Evolutionary conservation across 2,888 invertebrate species (phyloP), one percentile per base, ranked within the genome.

Genomic region (Dinocampus coccinellae): DNA sequence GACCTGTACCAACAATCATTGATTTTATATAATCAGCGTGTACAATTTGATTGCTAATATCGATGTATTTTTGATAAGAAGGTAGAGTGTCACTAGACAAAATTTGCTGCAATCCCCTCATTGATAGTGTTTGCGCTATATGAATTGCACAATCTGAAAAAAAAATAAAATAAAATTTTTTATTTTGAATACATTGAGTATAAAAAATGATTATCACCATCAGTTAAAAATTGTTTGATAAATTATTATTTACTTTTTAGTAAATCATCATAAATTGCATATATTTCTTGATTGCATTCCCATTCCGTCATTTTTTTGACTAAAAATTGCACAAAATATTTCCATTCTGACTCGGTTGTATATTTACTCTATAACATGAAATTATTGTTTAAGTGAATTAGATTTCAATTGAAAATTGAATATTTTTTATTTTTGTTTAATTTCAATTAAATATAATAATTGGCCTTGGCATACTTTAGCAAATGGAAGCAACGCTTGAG

Each of bases 401-500:
- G n/a, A n/a, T n/a, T n/a, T n/a, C n/a, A n/a, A n/a, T n/a, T n/a
- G n/a, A n/a, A n/a, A n/a, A n/a, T n/a, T n/a, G n/a, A n/a, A n/a
- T n/a, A n/a, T n/a, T n/a, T n/a, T n/a, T n/a, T n/a, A n/a, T n/a
- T n/a, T n/a, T n/a, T n/a, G n/a, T n/a, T n/a, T n/a, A n/a, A n/a
- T n/a, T 61, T 22, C 6, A 13, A 60, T 36, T n/a, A 20, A 57
- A 70, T 24, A 62, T 36, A 16, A 16, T 9, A 10, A 20, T n/a
- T 33, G 26, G 26, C 22, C 36, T 42, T 0, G 7, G 60, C 53
- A 82, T 82, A 92, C 93, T 90, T 92, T 92, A 60, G 91, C 92
- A 83, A 91, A 93, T 70, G 91, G 91, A 76, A 92, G 86, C 34
- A 92, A 82, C 79, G 90, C 91, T 76, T 90, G 90, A 0, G 93